Conservation (phyloP, 2,797 vertebrate genomes). For the Sebastes alutus region DNA sequence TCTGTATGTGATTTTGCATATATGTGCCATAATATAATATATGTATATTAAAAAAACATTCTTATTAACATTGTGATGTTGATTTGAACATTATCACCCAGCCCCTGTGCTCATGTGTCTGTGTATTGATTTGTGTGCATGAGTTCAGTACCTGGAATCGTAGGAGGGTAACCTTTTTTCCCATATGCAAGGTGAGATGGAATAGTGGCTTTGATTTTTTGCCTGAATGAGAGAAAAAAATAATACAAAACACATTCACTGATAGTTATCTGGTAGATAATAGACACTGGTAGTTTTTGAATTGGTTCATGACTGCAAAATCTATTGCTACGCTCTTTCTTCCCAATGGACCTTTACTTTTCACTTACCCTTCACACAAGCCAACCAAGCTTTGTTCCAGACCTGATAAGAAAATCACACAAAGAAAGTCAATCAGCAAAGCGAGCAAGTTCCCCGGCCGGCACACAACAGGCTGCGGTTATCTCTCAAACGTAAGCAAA, state of each 20-base stretch:
- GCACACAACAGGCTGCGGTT: neutral
- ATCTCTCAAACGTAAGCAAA: neutral
- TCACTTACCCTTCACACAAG: slow-evolving; percentile 94
- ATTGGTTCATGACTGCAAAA: neutral
- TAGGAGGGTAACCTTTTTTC: slow-evolving; percentile 93
- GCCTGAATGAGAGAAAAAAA: slow-evolving; percentile 75
- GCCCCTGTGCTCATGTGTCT: neutral
- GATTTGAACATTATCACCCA: neutral
- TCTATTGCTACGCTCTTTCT: neutral
- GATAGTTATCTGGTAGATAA: no score
- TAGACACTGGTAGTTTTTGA: neutral
- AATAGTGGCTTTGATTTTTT: slow-evolving; percentile 94
- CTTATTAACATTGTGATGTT: neutral
- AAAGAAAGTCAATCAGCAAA: slow-evolving; percentile 33
- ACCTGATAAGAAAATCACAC: slow-evolving; percentile 78
- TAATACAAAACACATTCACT: slow-evolving; percentile 7
- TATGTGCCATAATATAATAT: no score
- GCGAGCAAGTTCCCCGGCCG: neutral
- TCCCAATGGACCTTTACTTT: neutral
- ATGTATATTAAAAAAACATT: neutral
- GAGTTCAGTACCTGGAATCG: slow-evolving; percentile 88
- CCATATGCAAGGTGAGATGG: slow-evolving; percentile 94
- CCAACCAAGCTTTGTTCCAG: slow-evolving; percentile 94
- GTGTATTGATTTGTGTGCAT: neutral
- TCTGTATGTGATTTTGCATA: neutral